Conservation (phyloP, 92 coral and sea anemone genomes). For the Paramuricea clavata region DNA sequence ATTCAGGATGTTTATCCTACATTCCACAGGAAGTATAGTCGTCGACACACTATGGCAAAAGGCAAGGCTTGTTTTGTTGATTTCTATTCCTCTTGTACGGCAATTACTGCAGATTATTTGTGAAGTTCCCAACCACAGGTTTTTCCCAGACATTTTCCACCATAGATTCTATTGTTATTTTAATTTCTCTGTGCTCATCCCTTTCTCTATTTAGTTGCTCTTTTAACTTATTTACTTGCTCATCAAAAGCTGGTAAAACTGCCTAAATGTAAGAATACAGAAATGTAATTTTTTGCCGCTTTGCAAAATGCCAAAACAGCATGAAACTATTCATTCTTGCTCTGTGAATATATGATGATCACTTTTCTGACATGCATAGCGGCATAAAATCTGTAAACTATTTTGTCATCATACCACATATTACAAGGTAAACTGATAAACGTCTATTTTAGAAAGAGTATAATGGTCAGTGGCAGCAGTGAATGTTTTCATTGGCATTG, state of each 20-base stretch:
- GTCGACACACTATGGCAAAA: slow-evolving; percentile 47
- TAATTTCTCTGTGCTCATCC: slow-evolving; percentile 47
- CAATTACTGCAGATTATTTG: slow-evolving; percentile 54
- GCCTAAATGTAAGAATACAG: not conserved
- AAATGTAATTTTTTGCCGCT: no score
- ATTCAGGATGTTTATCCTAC: slow-evolving; percentile 61
- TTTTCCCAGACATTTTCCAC: slow-evolving; percentile 36
- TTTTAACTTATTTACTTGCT: slow-evolving; percentile 33
- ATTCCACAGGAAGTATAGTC: slow-evolving; percentile 48
- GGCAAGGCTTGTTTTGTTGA: slow-evolving; percentile 46
- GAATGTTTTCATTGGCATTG: no score
- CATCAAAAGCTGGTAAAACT: slow-evolving; percentile 44
- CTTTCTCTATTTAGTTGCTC: slow-evolving; percentile 26
- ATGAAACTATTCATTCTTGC: no score
- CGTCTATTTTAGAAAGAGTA: no score
- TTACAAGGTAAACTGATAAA: no score
- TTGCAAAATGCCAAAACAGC: no score
- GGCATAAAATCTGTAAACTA: no score
- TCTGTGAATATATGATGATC: no score
- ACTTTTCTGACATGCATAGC: no score
- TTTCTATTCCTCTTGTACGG: slow-evolving; percentile 50
- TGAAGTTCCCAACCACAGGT: slow-evolving; percentile 42
- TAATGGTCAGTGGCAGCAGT: not conserved
- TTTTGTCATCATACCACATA: no score
- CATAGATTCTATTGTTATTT: slow-evolving; percentile 61